These are phyloP conservation scores for Ethmia dodecea DNA, from an alignment of 2,888 invertebrate genomes.

Conservation along the genomic window DNA sequence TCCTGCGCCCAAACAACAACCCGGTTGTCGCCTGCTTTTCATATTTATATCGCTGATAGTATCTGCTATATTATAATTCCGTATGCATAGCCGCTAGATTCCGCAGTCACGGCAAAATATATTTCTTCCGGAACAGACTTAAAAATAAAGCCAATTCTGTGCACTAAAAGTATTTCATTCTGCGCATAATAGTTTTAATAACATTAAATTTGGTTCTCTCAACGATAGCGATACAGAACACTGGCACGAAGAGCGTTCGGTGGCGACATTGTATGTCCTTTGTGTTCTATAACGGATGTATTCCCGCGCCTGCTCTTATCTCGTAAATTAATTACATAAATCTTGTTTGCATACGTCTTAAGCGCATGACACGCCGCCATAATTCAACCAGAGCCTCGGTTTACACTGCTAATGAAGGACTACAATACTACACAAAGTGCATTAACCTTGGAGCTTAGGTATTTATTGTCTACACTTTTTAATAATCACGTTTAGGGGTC, in stretches of 20 bases:
- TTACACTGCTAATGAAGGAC: constrained; percentile 70
- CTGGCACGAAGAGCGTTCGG: constrained; percentile 23
- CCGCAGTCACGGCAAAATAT: background rate
- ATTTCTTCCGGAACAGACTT: constrained; percentile 1
- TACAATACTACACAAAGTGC: constrained; percentile 32
- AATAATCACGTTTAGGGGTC: too few species aligned
- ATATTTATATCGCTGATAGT: constrained; percentile 34
- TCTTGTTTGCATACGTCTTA: constrained; percentile 76
- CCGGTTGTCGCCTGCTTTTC: constrained; percentile 34
- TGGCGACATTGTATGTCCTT: constrained; percentile 42
- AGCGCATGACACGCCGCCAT: constrained; percentile 72
- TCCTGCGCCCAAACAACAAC: constrained; percentile 31
- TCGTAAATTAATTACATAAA: constrained; percentile 77
- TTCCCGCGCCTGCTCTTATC: constrained; percentile 67
- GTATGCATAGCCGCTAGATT: too few species aligned
- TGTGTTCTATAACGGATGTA: constrained; percentile 58
- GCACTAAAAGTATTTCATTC: background rate
- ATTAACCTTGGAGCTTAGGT: too few species aligned
- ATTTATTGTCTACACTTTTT: too few species aligned
- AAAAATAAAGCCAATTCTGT: background rate
- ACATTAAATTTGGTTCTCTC: constrained; percentile 1
- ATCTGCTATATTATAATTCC: constrained; percentile 18
- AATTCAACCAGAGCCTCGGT: constrained; percentile 64
- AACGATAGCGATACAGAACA: constrained; percentile 25
- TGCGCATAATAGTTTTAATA: background rate